Evolutionary conservation across 2,797 vertebrate genomes (phyloP).

Genomic region (Steatocranus sp.): DNA sequence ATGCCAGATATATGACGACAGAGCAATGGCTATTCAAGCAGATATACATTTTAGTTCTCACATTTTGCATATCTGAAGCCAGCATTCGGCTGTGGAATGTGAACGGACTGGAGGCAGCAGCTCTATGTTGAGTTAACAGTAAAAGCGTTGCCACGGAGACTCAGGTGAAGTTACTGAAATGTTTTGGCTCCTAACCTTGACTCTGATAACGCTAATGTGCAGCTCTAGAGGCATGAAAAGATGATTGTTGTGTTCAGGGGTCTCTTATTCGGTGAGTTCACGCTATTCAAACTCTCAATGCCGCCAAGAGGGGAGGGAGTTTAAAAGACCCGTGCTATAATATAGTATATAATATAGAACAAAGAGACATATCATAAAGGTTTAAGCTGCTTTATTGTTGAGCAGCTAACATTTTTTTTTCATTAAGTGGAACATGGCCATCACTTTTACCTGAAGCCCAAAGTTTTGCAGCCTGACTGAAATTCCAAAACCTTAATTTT

Average conservation of each 20-base stretch:
- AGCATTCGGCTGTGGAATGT: background rate
- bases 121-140: conserved; percentile 9
- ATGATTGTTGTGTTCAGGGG: background rate
- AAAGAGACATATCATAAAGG: background rate
- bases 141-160: conserved; percentile 56
- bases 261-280: background rate
- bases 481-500: background rate
- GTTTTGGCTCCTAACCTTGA: conserved; percentile 39
- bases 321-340: background rate
- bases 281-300: background rate
- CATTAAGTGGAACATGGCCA: background rate
- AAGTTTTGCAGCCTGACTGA: background rate
- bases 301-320: background rate
- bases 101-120: background rate
- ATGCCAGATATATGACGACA: background rate
- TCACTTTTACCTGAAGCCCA: background rate
- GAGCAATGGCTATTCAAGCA: background rate
- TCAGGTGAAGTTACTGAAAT: conserved; percentile 44
- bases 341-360: background rate
- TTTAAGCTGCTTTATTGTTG: background rate
- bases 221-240: conserved; percentile 15
- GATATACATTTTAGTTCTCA: background rate
- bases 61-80: background rate
- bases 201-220: background rate
- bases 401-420: background rate